Conservation (phyloP, 92 coral and sea anemone species). For the Scolanthus callimorphus region DNA sequence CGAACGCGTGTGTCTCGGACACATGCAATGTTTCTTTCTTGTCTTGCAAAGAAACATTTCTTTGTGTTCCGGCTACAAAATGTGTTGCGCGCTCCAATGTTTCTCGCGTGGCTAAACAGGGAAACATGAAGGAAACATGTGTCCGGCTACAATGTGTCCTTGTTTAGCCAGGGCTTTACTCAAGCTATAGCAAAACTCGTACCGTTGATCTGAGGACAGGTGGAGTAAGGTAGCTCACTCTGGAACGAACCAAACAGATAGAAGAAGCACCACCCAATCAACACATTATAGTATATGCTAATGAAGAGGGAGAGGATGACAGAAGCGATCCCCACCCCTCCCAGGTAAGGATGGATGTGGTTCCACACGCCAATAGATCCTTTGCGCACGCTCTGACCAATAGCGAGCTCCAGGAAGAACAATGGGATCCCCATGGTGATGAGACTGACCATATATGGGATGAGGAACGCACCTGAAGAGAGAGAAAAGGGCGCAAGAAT, state of each 20-base stretch:
- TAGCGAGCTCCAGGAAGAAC: slow-evolving; percentile 88
- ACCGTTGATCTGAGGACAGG: slow-evolving; percentile 48
- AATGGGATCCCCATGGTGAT: slow-evolving; percentile 83
- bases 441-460: slow-evolving; percentile 81
- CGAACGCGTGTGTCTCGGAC: too few relatives aligned
- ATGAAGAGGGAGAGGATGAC: slow-evolving; percentile 76
- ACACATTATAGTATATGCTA: slow-evolving; percentile 87
- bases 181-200: neutral
- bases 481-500: neutral
- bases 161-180: too few relatives aligned
- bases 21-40: too few relatives aligned
- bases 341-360: slow-evolving; percentile 91
- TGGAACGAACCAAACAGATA: slow-evolving; percentile 86
- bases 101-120: too few relatives aligned
- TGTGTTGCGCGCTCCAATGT: too few relatives aligned
- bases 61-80: too few relatives aligned
- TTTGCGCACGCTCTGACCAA: slow-evolving; percentile 92
- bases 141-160: too few relatives aligned
- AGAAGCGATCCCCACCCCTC: slow-evolving; percentile 93
- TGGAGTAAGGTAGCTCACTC: slow-evolving; percentile 63
- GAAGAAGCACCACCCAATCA: slow-evolving; percentile 88
- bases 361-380: slow-evolving; percentile 96
- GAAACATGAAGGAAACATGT: too few relatives aligned
- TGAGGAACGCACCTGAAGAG: slow-evolving; percentile 82
- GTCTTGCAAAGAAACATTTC: too few relatives aligned